Base-by-base conservation (phyloP, 2,888 invertebrate genomes). In the Phasia obesa region DNA sequence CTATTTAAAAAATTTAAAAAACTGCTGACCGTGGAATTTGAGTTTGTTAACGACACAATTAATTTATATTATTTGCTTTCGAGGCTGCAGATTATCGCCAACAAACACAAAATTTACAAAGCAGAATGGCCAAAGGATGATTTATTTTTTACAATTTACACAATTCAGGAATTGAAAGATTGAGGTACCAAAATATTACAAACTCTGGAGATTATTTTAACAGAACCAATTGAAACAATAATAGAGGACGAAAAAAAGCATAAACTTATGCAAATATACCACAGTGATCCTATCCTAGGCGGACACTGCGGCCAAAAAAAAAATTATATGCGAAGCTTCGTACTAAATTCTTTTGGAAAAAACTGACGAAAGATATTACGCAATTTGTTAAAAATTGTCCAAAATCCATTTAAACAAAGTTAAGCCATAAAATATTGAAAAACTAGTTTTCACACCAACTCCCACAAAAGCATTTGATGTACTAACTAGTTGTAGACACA, bases 251-350 rank as follows among this genome's bases (percentile, higher is more conserved):
- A 19, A 15, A 11, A 38, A 19, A 57, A 57, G 17, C 57, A 35
- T 13, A 57, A 57, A 13, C 27, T 57, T 13, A 35, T 57, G 57
- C 19, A 57, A 19, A 57, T 57, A n/a, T 57, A 57, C 13, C 57
- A 31, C 9, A 31, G 9, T 31, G 31, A 31, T 31, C 31, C 31
- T 31, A 31, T 31, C 5, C 5, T 31, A 57, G 47, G 49, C 19
- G 21, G 49, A 21, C 49, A 49, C 19, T n/a, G n/a, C n/a, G n/a
- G n/a, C n/a, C n/a, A n/a, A n/a, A n/a, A n/a, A n/a, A n/a, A n/a
- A n/a, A n/a, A n/a, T n/a, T n/a, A n/a, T n/a, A n/a, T n/a, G n/a
- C n/a, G n/a, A n/a, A n/a, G n/a, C n/a, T n/a, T n/a, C n/a, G n/a
- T n/a, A n/a, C n/a, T n/a, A n/a, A n/a, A n/a, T n/a, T n/a, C n/a